Base-by-base conservation (phyloP, 2,113 vertebrate species). In the Pluvianellus socialis region DNA sequence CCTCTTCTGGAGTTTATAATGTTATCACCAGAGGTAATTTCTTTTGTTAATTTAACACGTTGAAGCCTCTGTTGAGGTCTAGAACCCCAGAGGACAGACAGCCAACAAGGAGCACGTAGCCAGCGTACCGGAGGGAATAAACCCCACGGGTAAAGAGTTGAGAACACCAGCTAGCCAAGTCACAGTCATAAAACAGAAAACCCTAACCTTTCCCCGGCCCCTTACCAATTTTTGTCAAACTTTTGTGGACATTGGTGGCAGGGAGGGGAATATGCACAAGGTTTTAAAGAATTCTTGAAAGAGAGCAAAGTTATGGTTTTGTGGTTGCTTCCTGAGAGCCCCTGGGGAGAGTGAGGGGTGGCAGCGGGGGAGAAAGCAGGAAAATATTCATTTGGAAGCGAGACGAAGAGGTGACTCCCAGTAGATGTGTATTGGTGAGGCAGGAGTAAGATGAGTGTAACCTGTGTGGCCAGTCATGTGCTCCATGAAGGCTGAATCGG, bases 111-210 rank as follows among this genome's bases (percentile, higher is more conserved):
- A 45, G 14, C 63, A 38, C 1, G 10, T 32, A 71, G n/a, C 28
- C 7, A 1, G 12, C 0, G 7, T 11, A 19, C 28, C 0, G 0
- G 30, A 53, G 22, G 53, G 35, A 79, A 33, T 70, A 42, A 90
- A 61, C 15, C 24, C 14, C 35, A 4, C 14, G 8, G 26, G 13
- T 28, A 4, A 63, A 26, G 77, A 52, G 62, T 7, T 14, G 66
- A 58, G 52, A 24, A 47, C 8, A 26, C 12, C 33, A 72, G 49
- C n/a, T 12, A 24, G 42, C 28, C n/a, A 33, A 66, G 55, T 30
- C 50, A 23, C 2, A 1, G 47, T 6, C 5, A 2, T 14, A 47
- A 52, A 67, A 27, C 68, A 86, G 45, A 53, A 77, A 12, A 4
- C 21, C 35, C 30, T 22, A 23, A 23, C 16, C 33, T 28, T 81